Percentiles rank a stretch among this genome's conserved stretches.
These are phyloP conservation scores for Galerucella nymphaeae DNA, from an alignment of 2,888 invertebrate genomes.

Conservation along the genomic window DNA sequence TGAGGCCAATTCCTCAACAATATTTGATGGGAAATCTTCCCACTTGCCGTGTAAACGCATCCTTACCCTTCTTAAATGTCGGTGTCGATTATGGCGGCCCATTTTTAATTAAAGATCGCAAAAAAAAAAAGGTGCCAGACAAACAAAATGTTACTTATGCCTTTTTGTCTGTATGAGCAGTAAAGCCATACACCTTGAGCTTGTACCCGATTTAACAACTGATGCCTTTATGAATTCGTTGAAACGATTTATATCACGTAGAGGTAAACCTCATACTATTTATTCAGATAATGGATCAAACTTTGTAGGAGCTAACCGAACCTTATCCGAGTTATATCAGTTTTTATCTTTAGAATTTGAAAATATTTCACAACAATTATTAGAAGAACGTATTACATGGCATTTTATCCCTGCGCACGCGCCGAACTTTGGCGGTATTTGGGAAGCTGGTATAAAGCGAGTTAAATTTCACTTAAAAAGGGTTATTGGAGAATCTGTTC, in stretches of 20 bases:
- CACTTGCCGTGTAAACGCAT: constrained; percentile 26
- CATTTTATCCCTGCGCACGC: too few relatives aligned
- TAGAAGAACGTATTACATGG: not conserved
- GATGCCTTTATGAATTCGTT: too few relatives aligned
- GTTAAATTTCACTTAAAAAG: constrained; percentile 16
- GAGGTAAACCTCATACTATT: too few relatives aligned
- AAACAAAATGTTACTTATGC: too few relatives aligned
- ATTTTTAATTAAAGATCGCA: constrained; percentile 34
- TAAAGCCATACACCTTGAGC: too few relatives aligned
- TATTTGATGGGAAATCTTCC: constrained; percentile 37
- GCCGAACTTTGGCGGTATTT: not conserved
- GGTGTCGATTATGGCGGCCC: constrained; percentile 39
- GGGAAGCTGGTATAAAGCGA: not conserved
- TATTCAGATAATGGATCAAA: too few relatives aligned
- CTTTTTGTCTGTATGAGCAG: too few relatives aligned
- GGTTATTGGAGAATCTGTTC: constrained; percentile 42
- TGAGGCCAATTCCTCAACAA: not conserved
- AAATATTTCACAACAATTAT: not conserved
- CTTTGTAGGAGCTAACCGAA: not conserved
- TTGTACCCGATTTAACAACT: too few relatives aligned
- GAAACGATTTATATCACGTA: too few relatives aligned
- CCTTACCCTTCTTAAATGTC: constrained; percentile 33
- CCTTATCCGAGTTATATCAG: not conserved
- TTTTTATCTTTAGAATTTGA: not conserved
- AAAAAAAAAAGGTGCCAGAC: constrained; percentile 21